These are phyloP conservation scores for Hydrolagus affinis DNA, from an alignment of 2,113 vertebrate species.

Conservation along the genomic window DNA sequence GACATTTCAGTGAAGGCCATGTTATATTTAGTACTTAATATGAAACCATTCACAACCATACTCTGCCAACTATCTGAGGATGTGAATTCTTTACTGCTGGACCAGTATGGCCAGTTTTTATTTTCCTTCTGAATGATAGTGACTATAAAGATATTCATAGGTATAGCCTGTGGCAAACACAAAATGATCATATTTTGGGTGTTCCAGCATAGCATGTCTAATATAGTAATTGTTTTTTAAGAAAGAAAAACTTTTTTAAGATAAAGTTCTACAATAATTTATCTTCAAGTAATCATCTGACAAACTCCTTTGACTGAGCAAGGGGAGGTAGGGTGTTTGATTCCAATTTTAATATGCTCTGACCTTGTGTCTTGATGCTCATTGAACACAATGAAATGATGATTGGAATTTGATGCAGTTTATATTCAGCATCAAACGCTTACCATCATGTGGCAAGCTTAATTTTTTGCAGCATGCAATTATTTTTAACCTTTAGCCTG, in stretches of 20 bases:
- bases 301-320: too few species aligned
- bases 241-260: too few species aligned
- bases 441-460: neutral
- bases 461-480: neutral
- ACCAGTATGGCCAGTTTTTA: neutral
- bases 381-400: neutral
- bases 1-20: neutral
- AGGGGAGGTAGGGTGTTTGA: too few species aligned
- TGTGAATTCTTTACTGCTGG: too few species aligned
- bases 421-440: neutral
- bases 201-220: neutral
- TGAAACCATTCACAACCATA: neutral
- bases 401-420: neutral
- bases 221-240: neutral
- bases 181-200: neutral
- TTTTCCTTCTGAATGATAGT: neutral
- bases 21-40: neutral
- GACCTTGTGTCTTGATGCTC: neutral
- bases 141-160: neutral
- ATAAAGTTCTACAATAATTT: neutral
- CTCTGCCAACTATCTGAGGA: neutral
- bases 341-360: constrained; percentile 4
- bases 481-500: too few species aligned
- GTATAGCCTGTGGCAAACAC: neutral
- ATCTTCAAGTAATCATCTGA: neutral